Conservation (phyloP, 2,797 vertebrate genomes). For the Pseudochromis fuscus region DNA sequence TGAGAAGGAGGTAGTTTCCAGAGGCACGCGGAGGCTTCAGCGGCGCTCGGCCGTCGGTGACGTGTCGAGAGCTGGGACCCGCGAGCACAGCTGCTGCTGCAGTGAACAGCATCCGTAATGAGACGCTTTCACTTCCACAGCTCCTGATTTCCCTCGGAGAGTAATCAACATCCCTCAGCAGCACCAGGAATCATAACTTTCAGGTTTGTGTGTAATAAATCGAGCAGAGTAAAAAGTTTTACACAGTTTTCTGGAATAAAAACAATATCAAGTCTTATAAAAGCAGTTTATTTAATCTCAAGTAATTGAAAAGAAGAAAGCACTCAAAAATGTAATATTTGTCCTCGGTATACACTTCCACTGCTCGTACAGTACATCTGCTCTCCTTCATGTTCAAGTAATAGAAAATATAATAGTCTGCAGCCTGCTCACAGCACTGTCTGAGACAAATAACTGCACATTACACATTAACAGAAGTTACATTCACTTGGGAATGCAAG, state of each 20-base stretch:
- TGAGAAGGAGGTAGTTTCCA: slow-evolving; percentile 14
- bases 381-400: slow-evolving; percentile 67
- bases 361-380: slow-evolving; percentile 39
- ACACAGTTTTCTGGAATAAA: slow-evolving; percentile 53
- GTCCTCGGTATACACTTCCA: slow-evolving; percentile 17
- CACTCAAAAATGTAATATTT: slow-evolving; percentile 59
- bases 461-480: slow-evolving; percentile 68
- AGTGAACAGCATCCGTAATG: slow-evolving; percentile 40
- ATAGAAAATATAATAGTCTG: slow-evolving; percentile 75
- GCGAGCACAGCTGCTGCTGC: slow-evolving; percentile 52
- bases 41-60: slow-evolving; percentile 8
- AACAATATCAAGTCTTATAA: slow-evolving; percentile 60
- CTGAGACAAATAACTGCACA: slow-evolving; percentile 70
- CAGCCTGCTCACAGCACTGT: slow-evolving; percentile 63
- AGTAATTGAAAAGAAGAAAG: slow-evolving; percentile 71
- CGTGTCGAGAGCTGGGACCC: slow-evolving; percentile 16
- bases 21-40: slow-evolving; percentile 8
- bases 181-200: slow-evolving; percentile 17
- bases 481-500: slow-evolving; percentile 73
- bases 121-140: slow-evolving; percentile 40
- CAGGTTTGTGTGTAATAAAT: slow-evolving; percentile 11
- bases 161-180: slow-evolving; percentile 16
- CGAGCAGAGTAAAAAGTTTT: slow-evolving; percentile 11
- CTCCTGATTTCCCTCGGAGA: slow-evolving; percentile 29
- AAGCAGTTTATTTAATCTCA: slow-evolving; percentile 77